phyloP scores from a whole-genome alignment of 37 sponge, comb jelly and placozoan species.

The Cliona cf. orientalis region DNA sequence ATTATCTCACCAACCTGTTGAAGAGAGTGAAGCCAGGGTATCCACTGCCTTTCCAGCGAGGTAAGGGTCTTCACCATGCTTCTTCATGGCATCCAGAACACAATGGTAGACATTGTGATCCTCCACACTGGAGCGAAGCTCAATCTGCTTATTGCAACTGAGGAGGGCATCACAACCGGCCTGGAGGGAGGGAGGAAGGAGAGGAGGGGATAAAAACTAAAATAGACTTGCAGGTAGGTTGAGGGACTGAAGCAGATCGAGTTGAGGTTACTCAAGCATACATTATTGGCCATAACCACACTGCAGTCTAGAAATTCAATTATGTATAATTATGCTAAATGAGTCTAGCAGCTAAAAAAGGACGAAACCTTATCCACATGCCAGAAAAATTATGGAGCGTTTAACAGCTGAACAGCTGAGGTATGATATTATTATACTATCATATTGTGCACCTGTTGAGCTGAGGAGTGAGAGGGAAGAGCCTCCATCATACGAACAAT shows the following conservation, averaged over 20 bases:
- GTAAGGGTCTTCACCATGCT: conserved; percentile 7
- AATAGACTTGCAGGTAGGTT: no score
- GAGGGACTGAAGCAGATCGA: no score
- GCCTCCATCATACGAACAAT: conserved; percentile 32
- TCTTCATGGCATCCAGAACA: conserved; percentile 27
- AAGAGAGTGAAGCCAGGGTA: conserved; percentile 45
- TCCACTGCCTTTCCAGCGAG: conserved; percentile 35
- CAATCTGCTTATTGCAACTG: conserved; percentile 41
- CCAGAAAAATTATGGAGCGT: not conserved
- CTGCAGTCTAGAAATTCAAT: no score
- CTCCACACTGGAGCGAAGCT: conserved; percentile 36
- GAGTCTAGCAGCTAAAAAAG: not conserved
- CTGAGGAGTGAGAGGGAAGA: conserved; percentile 21
- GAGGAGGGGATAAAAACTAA: no score
- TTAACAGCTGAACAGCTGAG: not conserved
- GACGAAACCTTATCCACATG: not conserved
- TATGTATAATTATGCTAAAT: no score
- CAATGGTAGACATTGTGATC: conserved; percentile 37
- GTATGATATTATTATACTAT: no score
- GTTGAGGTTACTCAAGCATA: no score
- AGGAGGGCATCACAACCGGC: conserved; percentile 48
- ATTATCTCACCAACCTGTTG: conserved; percentile 5
- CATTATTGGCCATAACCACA: no score
- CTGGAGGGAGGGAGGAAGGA: conserved; percentile 25
- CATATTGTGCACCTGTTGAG: conserved; percentile 26